Evolutionary conservation across 2,888 invertebrate species (phyloP), one percentile per base, ranked within the genome.

Genomic region (Acanthosoma haemorrhoidale): DNA sequence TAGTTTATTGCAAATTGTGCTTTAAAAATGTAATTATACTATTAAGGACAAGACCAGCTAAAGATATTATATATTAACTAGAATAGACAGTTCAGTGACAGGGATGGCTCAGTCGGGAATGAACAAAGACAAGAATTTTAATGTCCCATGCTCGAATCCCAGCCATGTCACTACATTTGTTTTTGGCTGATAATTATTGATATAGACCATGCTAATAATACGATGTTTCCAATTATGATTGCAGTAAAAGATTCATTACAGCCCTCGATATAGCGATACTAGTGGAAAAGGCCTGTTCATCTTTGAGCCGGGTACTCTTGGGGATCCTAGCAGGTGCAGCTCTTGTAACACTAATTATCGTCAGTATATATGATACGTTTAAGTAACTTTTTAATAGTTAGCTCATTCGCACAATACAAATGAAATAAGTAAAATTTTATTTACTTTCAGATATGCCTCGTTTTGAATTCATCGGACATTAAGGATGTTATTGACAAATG

Each of bases 241-340:
- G 29, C 15, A 41, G 38, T 1, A 13, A 36, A 15, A 41, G 41
- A 31, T 59, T 29, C 15, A 15, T 29, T 32, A 70, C 74, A 13
- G 72, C 75, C 8, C 43, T 75, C 3, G 75, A 75, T 29, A 57
- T 68, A 29, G 75, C 74, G 3, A 74, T 74, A 64, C 39, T 73
- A 18, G 70, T 74, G 36, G 74, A 75, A 70, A 73, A 71, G 59
- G 60, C 66, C 3, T 73, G 73, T 57, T 70, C 73, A 4, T 71
- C 73, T 41, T 15, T 75, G 5, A 70, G 69, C 18, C 71, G 71
- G 32, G 64, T 75, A 21, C 73, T 72, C 32, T 69, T 73, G 21
- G 75, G 75, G 2, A 51, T 75, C 25, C 31, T 74, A 13, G 75
- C 72, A 9, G 75, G 75, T 4, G 68, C 74, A 6, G 68, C 73